Evolutionary conservation across 2,113 vertebrate genomes (phyloP).

Genomic region (Anoplopoma fimbria): DNA sequence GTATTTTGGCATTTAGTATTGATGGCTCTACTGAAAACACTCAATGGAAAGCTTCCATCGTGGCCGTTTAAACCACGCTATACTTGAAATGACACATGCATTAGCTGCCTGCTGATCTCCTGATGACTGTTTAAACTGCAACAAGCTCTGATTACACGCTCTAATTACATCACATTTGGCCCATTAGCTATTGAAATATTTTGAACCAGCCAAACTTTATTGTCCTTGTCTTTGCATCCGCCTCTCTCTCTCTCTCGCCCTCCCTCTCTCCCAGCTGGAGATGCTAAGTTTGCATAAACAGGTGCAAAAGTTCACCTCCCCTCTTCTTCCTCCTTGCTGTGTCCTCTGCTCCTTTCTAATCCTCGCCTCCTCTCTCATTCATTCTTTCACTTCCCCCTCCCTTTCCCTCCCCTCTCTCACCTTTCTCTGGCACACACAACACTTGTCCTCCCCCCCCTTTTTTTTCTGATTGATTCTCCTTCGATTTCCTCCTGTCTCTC

Average conservation of each 20-base stretch:
- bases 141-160: neutral
- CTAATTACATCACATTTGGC: conserved; percentile 10
- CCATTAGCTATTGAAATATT: conserved; percentile 6
- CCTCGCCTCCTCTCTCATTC: neutral
- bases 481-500: conserved; percentile 15
- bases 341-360: conserved; percentile 1
- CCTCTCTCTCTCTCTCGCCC: conserved; percentile 22
- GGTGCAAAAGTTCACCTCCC: conserved; percentile 44
- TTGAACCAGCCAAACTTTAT: conserved; percentile 11
- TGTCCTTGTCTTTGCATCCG: conserved; percentile 33
- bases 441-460: neutral
- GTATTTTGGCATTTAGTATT: neutral
- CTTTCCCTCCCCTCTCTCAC: conserved; percentile 9
- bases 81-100: neutral
- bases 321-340: neutral
- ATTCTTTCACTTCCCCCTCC: neutral
- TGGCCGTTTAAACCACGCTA: neutral
- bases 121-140: neutral
- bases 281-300: conserved; percentile 39
- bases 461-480: conserved; percentile 31
- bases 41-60: neutral
- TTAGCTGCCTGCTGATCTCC: neutral
- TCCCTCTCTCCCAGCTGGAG: conserved; percentile 27
- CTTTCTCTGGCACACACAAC: conserved; percentile 13
- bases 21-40: neutral